Base-by-base conservation (phyloP, 2,113 vertebrate species). In the Eptesicus fuscus region DNA sequence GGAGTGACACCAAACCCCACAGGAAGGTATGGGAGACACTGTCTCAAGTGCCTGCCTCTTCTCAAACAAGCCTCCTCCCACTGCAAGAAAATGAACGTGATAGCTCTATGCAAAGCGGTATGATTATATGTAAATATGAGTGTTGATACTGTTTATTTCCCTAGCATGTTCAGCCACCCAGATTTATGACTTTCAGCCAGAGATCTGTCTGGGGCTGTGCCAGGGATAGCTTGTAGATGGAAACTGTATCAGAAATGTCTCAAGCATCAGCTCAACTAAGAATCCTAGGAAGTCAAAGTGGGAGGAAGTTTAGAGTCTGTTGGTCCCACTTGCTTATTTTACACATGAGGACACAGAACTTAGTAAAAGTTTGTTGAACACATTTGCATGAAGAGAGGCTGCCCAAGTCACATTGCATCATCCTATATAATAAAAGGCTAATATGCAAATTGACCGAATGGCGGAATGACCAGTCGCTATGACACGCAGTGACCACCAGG, bases 111-210 rank as follows among this genome's bases (percentile, higher is more conserved):
- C 84, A 96, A 95, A 92, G 30, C 56, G 61, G 83, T 47, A 13
- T 16, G 47, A 92, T 70, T 92, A 47, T 93, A 85, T 93, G 95
- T 83, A 93, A 96, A 95, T 93, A 80, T 37, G 71, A 88, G 53
- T 82, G 49, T 77, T 78, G 82, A 93, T 69, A 93, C 73, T 90
- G 95, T 91, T 95, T 95, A 95, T 94, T 95, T 97, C 82, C 40
- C 77, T 74, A 92, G 77, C 40, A 95, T 93, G 53, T 90, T 95
- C 71, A 51, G 88, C 37, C 80, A 85, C 96, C 88, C 90, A 90
- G 80, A 96, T 95, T 93, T 92, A 87, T 95, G 94, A 61, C 88
- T 90, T 95, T 59, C 80, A 92, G 90, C 84, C 32, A 9, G 78
- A 96, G 89, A 82, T 87, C 59, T 78, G 9, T 47, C 88, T 90